These are phyloP conservation scores for Ciconia boyciana DNA, from an alignment of 2,113 vertebrate species.

Conservation along the genomic window DNA sequence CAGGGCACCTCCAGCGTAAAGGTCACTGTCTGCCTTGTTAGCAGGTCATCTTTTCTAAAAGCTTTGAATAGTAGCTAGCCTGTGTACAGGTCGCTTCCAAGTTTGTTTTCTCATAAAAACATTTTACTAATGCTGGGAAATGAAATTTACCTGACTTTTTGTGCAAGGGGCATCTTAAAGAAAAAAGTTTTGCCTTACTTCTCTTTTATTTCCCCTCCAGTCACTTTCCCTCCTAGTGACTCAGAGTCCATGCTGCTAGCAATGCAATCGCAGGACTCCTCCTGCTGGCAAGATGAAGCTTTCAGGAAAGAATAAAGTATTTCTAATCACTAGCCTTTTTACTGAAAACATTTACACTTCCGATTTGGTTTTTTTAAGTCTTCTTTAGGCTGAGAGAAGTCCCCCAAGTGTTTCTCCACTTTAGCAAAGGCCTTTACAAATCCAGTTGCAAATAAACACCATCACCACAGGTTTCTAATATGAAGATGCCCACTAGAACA, in stretches of 20 bases:
- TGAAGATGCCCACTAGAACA: neutral
- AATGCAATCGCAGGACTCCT: neutral
- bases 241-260: neutral
- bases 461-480: neutral
- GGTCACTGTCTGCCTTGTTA: no score
- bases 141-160: neutral
- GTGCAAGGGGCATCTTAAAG: neutral
- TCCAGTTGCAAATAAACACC: neutral
- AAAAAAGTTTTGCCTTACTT: neutral
- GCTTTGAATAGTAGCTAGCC: neutral
- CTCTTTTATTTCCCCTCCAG: neutral
- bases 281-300: neutral
- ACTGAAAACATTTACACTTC: neutral
- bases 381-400: neutral
- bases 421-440: neutral
- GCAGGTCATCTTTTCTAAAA: neutral
- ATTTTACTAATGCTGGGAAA: neutral
- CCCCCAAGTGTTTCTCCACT: neutral
- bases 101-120: neutral
- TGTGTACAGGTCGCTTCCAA: neutral
- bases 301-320: neutral
- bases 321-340: neutral
- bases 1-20: neutral
- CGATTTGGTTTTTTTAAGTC: neutral
- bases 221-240: neutral